Percentiles rank a stretch among this genome's conserved stretches.
Conservation (phyloP, 1,140 invertebrate species). For the Tetragonula clypearis region DNA sequence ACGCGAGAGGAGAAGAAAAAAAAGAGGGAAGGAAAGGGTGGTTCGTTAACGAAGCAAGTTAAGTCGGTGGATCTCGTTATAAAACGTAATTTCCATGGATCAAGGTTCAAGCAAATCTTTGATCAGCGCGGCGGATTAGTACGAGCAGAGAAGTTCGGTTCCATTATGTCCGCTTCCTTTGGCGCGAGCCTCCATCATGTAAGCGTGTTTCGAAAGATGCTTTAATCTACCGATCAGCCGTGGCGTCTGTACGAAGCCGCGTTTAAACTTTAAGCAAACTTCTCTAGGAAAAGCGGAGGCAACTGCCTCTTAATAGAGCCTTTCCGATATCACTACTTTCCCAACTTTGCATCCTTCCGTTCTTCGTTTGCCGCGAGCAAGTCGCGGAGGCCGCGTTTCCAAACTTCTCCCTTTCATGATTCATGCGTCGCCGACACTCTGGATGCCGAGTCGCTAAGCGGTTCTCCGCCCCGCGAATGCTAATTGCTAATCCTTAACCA, state of each 20-base stretch:
- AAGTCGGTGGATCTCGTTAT: constrained; percentile 3
- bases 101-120: constrained; percentile 39
- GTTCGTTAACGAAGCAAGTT: constrained; percentile 30
- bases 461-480: neutral
- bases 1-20: neutral
- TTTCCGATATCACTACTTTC: constrained; percentile 46
- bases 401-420: constrained; percentile 18
- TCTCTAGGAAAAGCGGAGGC: constrained; percentile 18
- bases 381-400: neutral
- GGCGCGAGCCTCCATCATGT: constrained; percentile 6
- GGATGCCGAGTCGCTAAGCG: neutral
- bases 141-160: neutral
- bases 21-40: neutral
- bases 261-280: constrained; percentile 52
- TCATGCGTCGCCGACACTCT: neutral
- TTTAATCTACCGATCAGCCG: constrained; percentile 56
- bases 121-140: constrained; percentile 35
- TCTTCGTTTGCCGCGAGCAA: neutral
- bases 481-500: neutral
- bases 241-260: constrained; percentile 30
- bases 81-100: constrained; percentile 37
- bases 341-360: constrained; percentile 30
- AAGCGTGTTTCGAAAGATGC: constrained; percentile 49
- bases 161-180: constrained; percentile 35
- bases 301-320: constrained; percentile 53